phyloP scores from a whole-genome alignment of 1,140 invertebrate species.

The Microplitis demolitor region DNA sequence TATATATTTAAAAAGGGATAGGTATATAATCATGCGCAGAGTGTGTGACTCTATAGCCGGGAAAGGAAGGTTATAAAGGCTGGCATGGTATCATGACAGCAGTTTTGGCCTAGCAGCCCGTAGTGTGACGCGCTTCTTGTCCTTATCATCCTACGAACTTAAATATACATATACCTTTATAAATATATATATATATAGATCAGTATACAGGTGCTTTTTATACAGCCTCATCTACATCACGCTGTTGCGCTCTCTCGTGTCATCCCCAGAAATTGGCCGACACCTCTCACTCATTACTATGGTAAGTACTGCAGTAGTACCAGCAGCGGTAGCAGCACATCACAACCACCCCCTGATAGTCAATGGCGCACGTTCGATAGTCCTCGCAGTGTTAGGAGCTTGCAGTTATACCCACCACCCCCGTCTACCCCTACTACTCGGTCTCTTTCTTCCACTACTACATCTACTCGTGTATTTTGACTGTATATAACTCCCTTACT shows the following conservation, averaged over 20 bases:
- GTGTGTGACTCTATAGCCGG: too few relatives aligned
- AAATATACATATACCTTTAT: too few relatives aligned
- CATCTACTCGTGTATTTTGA: too few relatives aligned
- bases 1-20: too few relatives aligned
- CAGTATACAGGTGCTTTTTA: neutral
- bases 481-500: too few relatives aligned
- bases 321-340: neutral
- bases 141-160: too few relatives aligned
- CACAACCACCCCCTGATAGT: neutral
- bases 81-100: slow-evolving; percentile 22
- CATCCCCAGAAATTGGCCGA: slow-evolving; percentile 15
- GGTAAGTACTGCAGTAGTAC: slow-evolving; percentile 22
- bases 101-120: slow-evolving; percentile 23
- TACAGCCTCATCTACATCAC: neutral
- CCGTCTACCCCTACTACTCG: neutral
- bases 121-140: slow-evolving; percentile 17
- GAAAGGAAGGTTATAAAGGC: neutral
- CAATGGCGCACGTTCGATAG: neutral
- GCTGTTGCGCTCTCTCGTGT: neutral
- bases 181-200: neutral
- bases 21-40: too few relatives aligned
- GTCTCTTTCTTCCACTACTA: neutral
- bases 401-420: neutral
- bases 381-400: neutral
- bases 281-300: slow-evolving; percentile 23